Percentiles rank a stretch among this genome's conserved stretches.
phyloP scores from a whole-genome alignment of 2,888 invertebrate genomes.

The Camponotus fellah region DNA sequence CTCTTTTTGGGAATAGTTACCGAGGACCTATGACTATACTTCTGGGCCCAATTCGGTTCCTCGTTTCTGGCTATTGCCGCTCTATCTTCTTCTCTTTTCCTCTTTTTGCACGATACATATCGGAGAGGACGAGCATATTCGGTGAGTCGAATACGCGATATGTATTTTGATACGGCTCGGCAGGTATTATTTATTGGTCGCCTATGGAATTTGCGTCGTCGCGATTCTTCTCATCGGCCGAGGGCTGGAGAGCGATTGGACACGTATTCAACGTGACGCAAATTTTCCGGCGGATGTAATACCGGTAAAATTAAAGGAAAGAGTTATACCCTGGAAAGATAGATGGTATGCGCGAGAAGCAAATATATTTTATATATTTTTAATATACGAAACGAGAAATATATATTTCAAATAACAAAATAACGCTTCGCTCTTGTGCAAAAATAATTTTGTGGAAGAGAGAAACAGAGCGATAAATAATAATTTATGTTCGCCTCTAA shows the following conservation, averaged over 20 bases:
- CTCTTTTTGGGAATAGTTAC: not conserved
- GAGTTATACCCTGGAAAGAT: slow-evolving; percentile 43
- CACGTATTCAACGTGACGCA: slow-evolving; percentile 54
- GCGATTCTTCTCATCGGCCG: slow-evolving; percentile 56
- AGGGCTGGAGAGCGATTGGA: slow-evolving; percentile 48
- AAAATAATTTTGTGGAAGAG: not conserved
- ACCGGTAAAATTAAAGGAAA: slow-evolving; percentile 53
- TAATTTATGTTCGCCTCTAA: not conserved
- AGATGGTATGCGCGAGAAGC: slow-evolving; percentile 10
- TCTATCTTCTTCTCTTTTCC: not conserved
- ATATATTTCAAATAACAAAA: not conserved
- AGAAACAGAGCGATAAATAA: not conserved
- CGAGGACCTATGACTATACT: slow-evolving; percentile 43
- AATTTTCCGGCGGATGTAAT: slow-evolving; percentile 49
- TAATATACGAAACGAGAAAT: slow-evolving; percentile 12
- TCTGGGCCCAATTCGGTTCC: slow-evolving; percentile 29
- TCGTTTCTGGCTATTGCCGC: slow-evolving; percentile 34
- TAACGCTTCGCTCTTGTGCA: not conserved
- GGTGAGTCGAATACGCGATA: slow-evolving; percentile 33
- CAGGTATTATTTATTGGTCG: slow-evolving; percentile 55
- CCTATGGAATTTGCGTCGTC: slow-evolving; percentile 49
- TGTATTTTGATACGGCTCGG: slow-evolving; percentile 40
- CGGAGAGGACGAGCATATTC: slow-evolving; percentile 16
- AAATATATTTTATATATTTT: slow-evolving; percentile 27
- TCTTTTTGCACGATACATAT: not conserved